Base-by-base conservation (phyloP, 1,140 invertebrate genomes). In the Phymastichus coffea region DNA sequence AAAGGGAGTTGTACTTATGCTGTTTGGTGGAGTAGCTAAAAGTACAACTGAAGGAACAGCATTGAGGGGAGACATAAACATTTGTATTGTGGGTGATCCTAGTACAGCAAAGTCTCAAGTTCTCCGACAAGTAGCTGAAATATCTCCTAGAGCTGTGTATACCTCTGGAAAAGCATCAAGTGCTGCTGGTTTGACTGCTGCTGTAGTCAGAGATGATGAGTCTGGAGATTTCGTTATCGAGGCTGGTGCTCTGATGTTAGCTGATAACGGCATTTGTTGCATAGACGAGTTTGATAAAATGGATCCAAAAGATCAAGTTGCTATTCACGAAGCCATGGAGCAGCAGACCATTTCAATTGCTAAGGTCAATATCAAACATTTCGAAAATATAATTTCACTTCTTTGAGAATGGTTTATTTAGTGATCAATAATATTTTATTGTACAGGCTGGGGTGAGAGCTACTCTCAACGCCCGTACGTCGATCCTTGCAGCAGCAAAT, bases 281-380 rank as follows among this genome's bases (percentile, higher is more conserved):
- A 99, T 99, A 67, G 97, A 99, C 75, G 97, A 99, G 81, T 99
- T 99, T 80, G 98, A 99, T 73, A 99, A 99, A 83, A 99, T 99
- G 98, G 97, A 99, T 76, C 84, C 85, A 1, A 87, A 88, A 58
- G 97, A 99, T 85, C 97, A 99, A 79, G 96, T 99, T 6, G 97
- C 98, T 23, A 99, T 98, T 72, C 97, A 99, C 79, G 98, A 99
- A 83, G 98, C 97, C 44, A 99, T 99, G 98, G 98, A 99, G 85
- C 98, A 99, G 74, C 98, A 99, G 80, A 99, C 97, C 0, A 99
- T 99, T 71, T 98, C 96, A 1, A 88, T 99, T 51, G 97, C 98
- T 0, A 99, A 99, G 81, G 86, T 87, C n/a, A n/a, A n/a, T n/a
- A n/a, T n/a, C n/a, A n/a, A n/a, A n/a, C n/a, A n/a, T n/a, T n/a